Evolutionary conservation across 2,797 vertebrate genomes (phyloP).

Genomic region (Molossus molossus): DNA sequence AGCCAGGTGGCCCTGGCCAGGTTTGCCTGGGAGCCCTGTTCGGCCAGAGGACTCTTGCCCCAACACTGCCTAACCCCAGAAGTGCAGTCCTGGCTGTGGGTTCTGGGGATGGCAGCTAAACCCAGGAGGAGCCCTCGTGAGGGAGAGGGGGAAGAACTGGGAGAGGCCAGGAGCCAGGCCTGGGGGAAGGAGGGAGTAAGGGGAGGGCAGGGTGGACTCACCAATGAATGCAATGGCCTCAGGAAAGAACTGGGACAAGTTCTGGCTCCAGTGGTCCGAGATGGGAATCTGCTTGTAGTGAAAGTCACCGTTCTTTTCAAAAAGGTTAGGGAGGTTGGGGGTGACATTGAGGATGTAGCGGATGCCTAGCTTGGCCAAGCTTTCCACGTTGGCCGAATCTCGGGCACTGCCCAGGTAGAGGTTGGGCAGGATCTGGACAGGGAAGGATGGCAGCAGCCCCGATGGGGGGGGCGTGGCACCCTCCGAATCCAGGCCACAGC

Average conservation of each 20-base stretch:
- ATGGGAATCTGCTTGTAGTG: conserved; percentile 90
- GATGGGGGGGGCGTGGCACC: conserved; percentile 79
- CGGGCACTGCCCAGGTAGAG: conserved; percentile 88
- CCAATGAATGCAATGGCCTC: conserved; percentile 89
- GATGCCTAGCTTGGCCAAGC: conserved; percentile 88
- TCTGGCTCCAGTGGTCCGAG: conserved; percentile 90
- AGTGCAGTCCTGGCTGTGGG: background rate
- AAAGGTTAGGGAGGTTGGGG: conserved; percentile 89
- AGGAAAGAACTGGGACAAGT: conserved; percentile 89
- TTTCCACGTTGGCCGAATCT: conserved; percentile 88
- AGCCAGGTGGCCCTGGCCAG: background rate
- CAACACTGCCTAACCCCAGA: background rate
- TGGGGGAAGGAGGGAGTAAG: background rate
- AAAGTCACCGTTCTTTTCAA: conserved; percentile 88
- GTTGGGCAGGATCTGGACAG: conserved; percentile 89
- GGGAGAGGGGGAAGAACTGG: background rate
- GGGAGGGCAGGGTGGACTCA: conserved; percentile 59
- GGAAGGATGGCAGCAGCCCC: conserved; percentile 85
- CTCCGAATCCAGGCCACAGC: conserved; percentile 82
- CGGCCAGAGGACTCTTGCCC: background rate
- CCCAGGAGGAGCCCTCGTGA: background rate
- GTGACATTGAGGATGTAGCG: conserved; percentile 89
- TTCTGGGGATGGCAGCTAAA: background rate
- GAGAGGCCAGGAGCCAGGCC: background rate
- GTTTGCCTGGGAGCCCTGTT: background rate